Conservation (phyloP, 2,797 vertebrate genomes). For the Pangasius djambal region DNA sequence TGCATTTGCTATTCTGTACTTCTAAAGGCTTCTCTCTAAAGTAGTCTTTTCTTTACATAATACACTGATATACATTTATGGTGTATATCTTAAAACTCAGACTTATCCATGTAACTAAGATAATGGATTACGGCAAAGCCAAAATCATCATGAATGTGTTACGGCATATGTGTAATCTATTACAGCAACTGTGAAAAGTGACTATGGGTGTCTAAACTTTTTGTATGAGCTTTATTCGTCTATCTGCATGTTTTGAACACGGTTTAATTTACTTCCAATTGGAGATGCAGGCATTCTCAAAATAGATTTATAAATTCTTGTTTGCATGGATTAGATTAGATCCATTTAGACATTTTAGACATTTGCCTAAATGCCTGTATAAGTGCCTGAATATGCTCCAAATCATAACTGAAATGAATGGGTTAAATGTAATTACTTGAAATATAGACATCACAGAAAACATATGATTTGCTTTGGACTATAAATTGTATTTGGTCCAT, state of each 20-base stretch:
- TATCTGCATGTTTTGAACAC: not conserved
- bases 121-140: not conserved
- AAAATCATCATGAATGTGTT: not conserved
- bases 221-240: not conserved
- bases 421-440: slow-evolving; percentile 2
- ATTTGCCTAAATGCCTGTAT: not conserved
- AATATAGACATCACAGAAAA: not conserved
- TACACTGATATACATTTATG: not conserved
- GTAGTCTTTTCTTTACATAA: not conserved
- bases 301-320: not conserved
- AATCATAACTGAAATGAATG: slow-evolving; percentile 4
- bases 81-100: not conserved
- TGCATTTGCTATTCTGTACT: not conserved
- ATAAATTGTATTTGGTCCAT: not conserved
- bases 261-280: not conserved
- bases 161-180: not conserved
- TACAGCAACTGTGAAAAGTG: not conserved
- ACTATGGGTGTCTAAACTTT: not conserved
- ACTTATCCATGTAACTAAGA: not conserved
- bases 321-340: not conserved
- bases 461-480: not conserved
- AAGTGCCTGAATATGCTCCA: not conserved
- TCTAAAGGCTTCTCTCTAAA: not conserved
- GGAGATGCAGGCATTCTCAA: not conserved
- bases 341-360: not conserved